Evolutionary conservation across 2,113 vertebrate species (phyloP).

Genomic region (Cygnus atratus): DNA sequence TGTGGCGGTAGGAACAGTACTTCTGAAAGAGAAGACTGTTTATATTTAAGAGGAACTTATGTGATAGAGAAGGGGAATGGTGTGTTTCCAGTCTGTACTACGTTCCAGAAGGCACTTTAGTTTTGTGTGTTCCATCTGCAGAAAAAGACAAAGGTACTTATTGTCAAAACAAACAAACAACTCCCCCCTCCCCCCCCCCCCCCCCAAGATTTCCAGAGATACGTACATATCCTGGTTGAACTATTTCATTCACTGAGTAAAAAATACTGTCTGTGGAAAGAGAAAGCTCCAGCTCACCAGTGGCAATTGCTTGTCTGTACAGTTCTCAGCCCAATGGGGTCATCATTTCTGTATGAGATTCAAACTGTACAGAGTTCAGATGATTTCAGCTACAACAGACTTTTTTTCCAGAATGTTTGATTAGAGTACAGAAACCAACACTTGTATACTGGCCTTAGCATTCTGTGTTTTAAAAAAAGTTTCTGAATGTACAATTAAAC

Average conservation of each 20-base stretch:
- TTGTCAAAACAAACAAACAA: background rate
- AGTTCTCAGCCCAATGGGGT: background rate
- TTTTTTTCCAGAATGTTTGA: background rate
- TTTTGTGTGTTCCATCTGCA: background rate
- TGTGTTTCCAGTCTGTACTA: background rate
- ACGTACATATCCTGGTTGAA: background rate
- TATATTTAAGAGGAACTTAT: background rate
- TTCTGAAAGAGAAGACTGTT: background rate
- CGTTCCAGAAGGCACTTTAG: background rate
- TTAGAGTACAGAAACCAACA: background rate
- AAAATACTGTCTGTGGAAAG: background rate
- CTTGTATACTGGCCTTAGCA: background rate
- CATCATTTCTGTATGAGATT: background rate
- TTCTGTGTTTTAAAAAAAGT: background rate
- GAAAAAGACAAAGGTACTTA: background rate
- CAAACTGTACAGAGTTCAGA: background rate
- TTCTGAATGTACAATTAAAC: background rate
- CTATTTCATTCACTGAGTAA: background rate
- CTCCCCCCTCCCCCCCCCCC: no score
- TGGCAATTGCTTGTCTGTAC: background rate
- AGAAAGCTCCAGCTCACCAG: background rate
- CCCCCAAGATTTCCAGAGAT: background rate
- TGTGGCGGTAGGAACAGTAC: background rate
- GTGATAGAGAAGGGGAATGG: background rate
- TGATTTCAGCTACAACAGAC: background rate